Conservation (phyloP, 2,888 invertebrate genomes). For the Dasysyrphus albostriatus region DNA sequence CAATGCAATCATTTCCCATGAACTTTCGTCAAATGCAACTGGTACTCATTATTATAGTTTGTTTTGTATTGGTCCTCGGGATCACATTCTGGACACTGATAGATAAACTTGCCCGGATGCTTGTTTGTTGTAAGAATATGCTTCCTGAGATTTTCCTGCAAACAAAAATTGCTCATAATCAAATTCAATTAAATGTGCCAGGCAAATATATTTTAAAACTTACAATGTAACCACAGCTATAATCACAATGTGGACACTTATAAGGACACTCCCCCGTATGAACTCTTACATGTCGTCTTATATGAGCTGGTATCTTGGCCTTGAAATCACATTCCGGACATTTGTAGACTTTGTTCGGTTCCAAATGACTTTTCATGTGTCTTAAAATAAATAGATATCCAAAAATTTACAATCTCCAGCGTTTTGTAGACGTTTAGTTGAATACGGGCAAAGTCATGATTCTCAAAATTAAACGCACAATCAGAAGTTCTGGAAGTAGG, state of each 20-base stretch:
- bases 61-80: constrained; percentile 77
- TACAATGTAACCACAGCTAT: constrained; percentile 91
- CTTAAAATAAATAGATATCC: constrained; percentile 75
- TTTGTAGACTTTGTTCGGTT: constrained; percentile 85
- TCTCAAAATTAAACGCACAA: constrained; percentile 20
- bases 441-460: constrained; percentile 27
- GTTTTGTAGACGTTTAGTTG: background rate
- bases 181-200: background rate
- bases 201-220: constrained; percentile 77
- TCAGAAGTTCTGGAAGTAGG: background rate
- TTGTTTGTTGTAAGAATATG: constrained; percentile 92
- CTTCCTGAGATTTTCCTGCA: constrained; percentile 93
- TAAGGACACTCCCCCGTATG: constrained; percentile 94
- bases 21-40: constrained; percentile 77
- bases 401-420: constrained; percentile 30
- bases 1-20: constrained; percentile 45
- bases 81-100: constrained; percentile 89
- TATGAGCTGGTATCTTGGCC: constrained; percentile 87
- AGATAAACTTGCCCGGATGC: constrained; percentile 91
- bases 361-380: constrained; percentile 80
- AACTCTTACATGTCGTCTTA: constrained; percentile 91
- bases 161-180: background rate
- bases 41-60: constrained; percentile 81
- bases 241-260: constrained; percentile 92
- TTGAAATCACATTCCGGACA: constrained; percentile 90